phyloP scores from a whole-genome alignment of 2,797 vertebrate species.

The Eptatretus atami region DNA sequence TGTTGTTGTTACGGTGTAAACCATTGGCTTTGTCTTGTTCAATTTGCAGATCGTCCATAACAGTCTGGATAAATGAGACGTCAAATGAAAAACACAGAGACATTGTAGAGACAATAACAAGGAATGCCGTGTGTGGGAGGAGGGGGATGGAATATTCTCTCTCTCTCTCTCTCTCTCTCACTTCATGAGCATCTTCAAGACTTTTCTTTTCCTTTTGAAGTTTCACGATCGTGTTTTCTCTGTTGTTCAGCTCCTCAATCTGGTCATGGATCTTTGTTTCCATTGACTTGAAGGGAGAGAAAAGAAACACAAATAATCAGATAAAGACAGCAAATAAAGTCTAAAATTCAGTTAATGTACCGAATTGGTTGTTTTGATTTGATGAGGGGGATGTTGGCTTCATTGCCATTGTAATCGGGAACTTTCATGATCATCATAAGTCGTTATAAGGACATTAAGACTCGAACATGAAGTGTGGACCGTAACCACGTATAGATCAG shows the following conservation, averaged over 20 bases:
- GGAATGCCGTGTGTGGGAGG: too few relatives aligned
- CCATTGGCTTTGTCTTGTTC: constrained; percentile 26
- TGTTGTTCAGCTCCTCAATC: constrained; percentile 19
- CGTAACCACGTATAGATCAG: too few relatives aligned
- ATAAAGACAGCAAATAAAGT: background rate
- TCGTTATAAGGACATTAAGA: too few relatives aligned
- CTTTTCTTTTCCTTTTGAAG: constrained; percentile 24
- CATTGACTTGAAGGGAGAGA: constrained; percentile 13
- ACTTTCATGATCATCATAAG: too few relatives aligned
- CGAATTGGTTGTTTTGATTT: too few relatives aligned
- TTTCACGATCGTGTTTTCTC: constrained; percentile 18
- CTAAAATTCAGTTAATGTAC: too few relatives aligned
- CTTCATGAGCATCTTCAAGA: constrained; percentile 25
- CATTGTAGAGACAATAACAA: too few relatives aligned
- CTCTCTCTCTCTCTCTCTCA: constrained; percentile 7
- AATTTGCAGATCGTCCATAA: constrained; percentile 22
- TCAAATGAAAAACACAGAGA: background rate
- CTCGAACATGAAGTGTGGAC: too few relatives aligned
- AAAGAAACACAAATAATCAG: background rate
- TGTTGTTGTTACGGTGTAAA: constrained; percentile 20
- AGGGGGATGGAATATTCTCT: too few relatives aligned
- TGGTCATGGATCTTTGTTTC: constrained; percentile 19
- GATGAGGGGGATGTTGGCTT: too few relatives aligned
- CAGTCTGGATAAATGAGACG: constrained; percentile 16
- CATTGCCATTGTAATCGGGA: too few relatives aligned